phyloP scores from a whole-genome alignment of 2,888 invertebrate genomes.

The Nineta flava region DNA sequence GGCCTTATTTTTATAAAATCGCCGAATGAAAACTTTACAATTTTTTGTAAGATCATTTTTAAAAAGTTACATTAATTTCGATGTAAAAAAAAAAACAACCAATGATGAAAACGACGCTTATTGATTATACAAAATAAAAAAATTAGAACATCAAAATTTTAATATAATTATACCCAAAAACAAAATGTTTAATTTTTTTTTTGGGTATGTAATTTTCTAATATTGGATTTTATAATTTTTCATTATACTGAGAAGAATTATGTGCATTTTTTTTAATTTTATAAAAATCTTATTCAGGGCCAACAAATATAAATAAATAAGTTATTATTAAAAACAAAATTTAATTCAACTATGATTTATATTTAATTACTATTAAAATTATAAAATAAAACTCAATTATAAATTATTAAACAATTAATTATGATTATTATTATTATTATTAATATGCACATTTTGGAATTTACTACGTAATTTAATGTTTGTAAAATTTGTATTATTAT shows the following conservation, averaged over 20 bases:
- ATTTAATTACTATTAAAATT: not conserved
- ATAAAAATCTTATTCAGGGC: not conserved
- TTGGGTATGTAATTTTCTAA: no score
- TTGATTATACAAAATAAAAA: no score
- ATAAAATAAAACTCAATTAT: not conserved
- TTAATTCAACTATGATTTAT: not conserved
- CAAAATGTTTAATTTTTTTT: no score
- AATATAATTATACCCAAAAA: no score
- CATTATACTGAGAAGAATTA: no score
- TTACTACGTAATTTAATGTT: slow-evolving; percentile 3
- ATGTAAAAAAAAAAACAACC: not conserved
- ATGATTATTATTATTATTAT: not conserved
- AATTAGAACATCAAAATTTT: no score
- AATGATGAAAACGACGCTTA: not conserved
- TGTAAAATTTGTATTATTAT: slow-evolving; percentile 3
- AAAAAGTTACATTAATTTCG: not conserved
- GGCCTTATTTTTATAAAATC: slow-evolving; percentile 1
- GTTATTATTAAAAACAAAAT: not conserved
- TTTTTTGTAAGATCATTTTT: not conserved
- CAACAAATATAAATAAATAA: not conserved
- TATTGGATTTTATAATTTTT: no score
- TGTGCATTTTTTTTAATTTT: no score
- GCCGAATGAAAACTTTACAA: not conserved
- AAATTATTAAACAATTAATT: not conserved
- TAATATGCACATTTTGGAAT: slow-evolving; percentile 4